These are phyloP conservation scores for Agrotis ipsilon DNA, from an alignment of 2,888 invertebrate genomes.

Conservation along the genomic window DNA sequence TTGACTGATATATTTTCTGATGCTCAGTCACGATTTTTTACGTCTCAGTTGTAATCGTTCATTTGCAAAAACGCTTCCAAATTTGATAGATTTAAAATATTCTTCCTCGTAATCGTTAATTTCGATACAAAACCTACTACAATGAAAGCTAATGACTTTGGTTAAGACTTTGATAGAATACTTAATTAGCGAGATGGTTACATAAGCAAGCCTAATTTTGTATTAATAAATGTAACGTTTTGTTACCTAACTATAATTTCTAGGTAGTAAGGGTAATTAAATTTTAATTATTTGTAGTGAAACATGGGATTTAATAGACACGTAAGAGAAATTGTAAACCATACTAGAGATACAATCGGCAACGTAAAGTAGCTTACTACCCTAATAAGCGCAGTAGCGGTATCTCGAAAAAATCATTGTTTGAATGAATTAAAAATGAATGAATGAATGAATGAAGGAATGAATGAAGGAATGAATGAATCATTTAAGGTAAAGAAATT, in stretches of 20 bases:
- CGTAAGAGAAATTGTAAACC: slow-evolving; percentile 11
- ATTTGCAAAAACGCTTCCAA: neutral
- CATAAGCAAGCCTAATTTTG: neutral
- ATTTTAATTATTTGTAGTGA: slow-evolving; percentile 14
- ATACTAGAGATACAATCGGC: neutral
- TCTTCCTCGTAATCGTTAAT: neutral
- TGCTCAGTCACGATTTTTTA: slow-evolving; percentile 12
- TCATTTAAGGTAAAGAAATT: too few relatives aligned
- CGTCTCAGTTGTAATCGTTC: neutral
- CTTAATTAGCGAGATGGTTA: slow-evolving; percentile 5
- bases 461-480: too few relatives aligned
- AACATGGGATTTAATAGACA: slow-evolving; percentile 14
- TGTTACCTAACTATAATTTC: neutral
- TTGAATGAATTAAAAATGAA: too few relatives aligned
- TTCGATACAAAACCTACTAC: slow-evolving; percentile 5
- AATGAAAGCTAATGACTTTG: neutral
- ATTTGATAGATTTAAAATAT: neutral
- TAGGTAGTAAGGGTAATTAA: neutral
- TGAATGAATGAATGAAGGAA: too few relatives aligned
- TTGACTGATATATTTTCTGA: slow-evolving; percentile 17
- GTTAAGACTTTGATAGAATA: neutral
- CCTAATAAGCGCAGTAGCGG: too few relatives aligned
- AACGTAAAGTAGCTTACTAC: too few relatives aligned
- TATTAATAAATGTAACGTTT: slow-evolving; percentile 3
- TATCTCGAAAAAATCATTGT: too few relatives aligned